Evolutionary conservation across 2,888 invertebrate species (phyloP), one percentile per base, ranked within the genome.

Genomic region (Nomada ruficornis): DNA sequence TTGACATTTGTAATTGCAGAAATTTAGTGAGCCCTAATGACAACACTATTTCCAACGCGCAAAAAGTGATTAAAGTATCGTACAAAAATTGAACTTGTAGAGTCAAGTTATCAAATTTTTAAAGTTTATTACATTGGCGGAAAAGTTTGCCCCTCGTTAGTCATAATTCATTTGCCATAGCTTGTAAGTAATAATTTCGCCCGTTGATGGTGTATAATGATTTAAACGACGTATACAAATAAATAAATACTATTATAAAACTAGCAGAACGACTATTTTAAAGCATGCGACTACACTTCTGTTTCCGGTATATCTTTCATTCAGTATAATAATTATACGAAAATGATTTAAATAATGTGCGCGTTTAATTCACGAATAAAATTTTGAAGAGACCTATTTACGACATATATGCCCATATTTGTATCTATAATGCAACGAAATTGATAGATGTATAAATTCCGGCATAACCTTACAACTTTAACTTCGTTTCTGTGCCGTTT

Each of bases 401-500:
- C 64, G 23, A 9, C 42, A 42, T n/a, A 52, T 23, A 50, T 15
- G 42, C 18, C 47, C 47, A 42, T 59, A 26, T 57, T 65, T 72
- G 5, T 20, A 18, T 50, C 15, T 20, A 47, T 62, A 55, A 42
- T 65, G 11, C 13, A n/a, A 59, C 23, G 42, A 77, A 59, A 54
- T 73, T 26, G 29, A 11, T 62, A 54, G 52, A 69, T 63, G 11
- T 36, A 26, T 23, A 63, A 81, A 72, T 44, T 82, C 55, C 57
- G 42, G 63, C 50, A 83, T 83, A 83, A 83, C 71, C 83, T 74
- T 62, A 1, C 54, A 65, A 59, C 54, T 36, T 7, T 36, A 36
- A 77, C 67, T n/a, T 11, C 1, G 23, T 20, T 57, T 47, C 18
- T 65, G n/a, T 55, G 54, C 23, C 36, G 23, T 47, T 50, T 18